Evolutionary conservation across 2,797 vertebrate genomes (phyloP), one percentile per base, ranked within the genome.

Genomic region (Lagodon rhomboides): DNA sequence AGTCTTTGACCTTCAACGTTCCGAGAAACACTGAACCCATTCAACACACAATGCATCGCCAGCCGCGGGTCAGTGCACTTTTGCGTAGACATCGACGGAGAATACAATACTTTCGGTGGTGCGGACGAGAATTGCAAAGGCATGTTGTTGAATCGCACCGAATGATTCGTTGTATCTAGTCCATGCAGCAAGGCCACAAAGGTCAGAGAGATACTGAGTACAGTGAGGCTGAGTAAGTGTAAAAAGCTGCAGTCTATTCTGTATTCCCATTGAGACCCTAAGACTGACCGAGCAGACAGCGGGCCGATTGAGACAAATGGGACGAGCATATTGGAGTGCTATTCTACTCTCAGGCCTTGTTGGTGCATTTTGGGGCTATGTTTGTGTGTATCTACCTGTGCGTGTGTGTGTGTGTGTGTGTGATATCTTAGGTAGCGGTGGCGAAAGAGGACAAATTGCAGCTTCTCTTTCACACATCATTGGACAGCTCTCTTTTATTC

Each of bases 241-340:
- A 91, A 92, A 91, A 90, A 90, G 85, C 89, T 85, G 82, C 89
- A 88, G 88, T 93, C 89, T 89, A 82, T 90, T 90, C 88, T 84
- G 80, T 87, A 92, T 88, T 91, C 89, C 91, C 91, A 82, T 27
- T 75, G 91, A 91, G 91, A 82, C 87, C 78, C 80, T 81, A 87
- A 86, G 87, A 93, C 89, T 89, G 92, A 89, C 90, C 80, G 22
- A 75, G 90, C 82, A 88, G 92, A 93, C 92, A 93, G 87, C 77
- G 38, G 71, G 54, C 88, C 85, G 55, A 94, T 93, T 91, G 93
- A 94, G 92, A 94, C 92, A 93, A 94, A 94, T 93, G 91, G 89
- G 80, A 83, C 34, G 17, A 80, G 82, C 80, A 80, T 82, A 83
- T 81, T 77, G 87, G 88, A 89, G 89, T 78, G 84, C 85, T 85